Evolutionary conservation across 1,140 invertebrate species (phyloP).

Genomic region (Stegodyphus mimosarum): DNA sequence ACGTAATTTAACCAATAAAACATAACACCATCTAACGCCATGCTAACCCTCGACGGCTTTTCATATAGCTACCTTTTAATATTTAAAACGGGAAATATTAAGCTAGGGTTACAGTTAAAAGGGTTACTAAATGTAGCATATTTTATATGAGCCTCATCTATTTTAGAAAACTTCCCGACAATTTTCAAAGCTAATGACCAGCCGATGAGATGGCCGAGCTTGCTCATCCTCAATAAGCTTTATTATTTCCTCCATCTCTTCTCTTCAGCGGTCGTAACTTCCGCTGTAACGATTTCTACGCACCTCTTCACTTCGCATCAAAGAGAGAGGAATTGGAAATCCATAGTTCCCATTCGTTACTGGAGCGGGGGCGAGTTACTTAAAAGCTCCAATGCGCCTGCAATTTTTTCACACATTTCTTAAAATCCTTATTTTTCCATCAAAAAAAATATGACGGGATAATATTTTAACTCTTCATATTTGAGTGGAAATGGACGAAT

Average conservation of each 20-base stretch:
- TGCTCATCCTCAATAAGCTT: background rate
- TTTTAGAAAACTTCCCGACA: background rate
- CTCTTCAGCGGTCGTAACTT: background rate
- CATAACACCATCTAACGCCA: no score
- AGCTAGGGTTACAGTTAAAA: no score
- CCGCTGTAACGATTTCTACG: background rate
- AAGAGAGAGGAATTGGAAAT: background rate
- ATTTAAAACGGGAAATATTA: no score
- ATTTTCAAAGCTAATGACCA: background rate
- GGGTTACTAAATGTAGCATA: no score
- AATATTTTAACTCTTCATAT: background rate
- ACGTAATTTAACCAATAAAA: no score
- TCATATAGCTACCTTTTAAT: no score
- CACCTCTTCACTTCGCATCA: background rate
- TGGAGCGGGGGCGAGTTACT: background rate
- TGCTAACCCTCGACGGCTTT: no score
- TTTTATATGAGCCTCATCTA: background rate
- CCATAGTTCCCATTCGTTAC: slow-evolving; percentile 1
- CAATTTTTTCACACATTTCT: background rate
- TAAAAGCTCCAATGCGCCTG: background rate
- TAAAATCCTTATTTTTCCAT: background rate
- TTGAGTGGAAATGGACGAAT: no score
- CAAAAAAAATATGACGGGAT: background rate
- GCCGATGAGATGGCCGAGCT: background rate
- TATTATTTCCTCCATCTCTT: background rate